These are phyloP conservation scores for Cairina moschata DNA, from an alignment of 2,113 vertebrate species.

Conservation along the genomic window DNA sequence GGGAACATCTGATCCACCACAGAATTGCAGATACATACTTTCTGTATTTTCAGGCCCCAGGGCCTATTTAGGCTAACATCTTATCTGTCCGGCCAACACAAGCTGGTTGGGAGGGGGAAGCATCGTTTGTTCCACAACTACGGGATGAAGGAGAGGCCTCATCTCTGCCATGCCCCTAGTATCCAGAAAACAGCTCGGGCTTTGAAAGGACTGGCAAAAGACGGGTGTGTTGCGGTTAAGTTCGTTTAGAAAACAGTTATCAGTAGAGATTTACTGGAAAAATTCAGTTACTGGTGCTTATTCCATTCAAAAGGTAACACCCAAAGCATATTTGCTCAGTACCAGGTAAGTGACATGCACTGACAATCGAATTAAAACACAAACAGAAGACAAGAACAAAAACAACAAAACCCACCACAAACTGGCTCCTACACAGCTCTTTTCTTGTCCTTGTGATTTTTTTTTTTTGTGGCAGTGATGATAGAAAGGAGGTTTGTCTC, in stretches of 20 bases:
- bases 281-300: background rate
- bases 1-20: background rate
- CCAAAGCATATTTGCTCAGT: background rate
- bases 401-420: background rate
- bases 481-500: background rate
- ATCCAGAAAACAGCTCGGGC: background rate
- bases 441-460: background rate
- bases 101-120: background rate
- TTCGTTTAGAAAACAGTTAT: background rate
- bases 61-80: background rate
- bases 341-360: background rate
- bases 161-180: background rate
- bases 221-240: background rate
- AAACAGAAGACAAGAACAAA: background rate
- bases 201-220: background rate
- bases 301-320: background rate
- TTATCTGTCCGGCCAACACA: background rate
- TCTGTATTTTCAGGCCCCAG: background rate
- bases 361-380: background rate
- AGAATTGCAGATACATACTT: rapidly evolving
- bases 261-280: too few species aligned
- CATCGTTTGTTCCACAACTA: background rate
- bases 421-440: background rate
- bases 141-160: background rate
- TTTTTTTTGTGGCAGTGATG: background rate